Percentiles rank a stretch among this genome's conserved stretches.
Evolutionary conservation across 2,113 vertebrate genomes (phyloP).

Genomic region (Leuciscus idus): DNA sequence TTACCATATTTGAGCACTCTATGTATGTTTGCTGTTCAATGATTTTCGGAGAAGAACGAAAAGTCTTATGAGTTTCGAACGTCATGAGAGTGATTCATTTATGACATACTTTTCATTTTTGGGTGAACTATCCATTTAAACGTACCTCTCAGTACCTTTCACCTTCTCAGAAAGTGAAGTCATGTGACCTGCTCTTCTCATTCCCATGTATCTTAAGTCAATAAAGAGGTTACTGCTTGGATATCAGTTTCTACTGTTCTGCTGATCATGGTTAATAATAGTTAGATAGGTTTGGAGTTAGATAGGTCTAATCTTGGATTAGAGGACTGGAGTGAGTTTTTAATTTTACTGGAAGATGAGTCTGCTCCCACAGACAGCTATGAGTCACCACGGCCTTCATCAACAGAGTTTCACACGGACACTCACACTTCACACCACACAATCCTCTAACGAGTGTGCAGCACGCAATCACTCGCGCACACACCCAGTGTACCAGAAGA

Average conservation of each 20-base stretch:
- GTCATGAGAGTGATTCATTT: no score
- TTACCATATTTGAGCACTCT: no score
- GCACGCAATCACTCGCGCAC: not conserved
- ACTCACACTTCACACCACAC: conserved; percentile 24
- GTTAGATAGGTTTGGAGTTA: not conserved
- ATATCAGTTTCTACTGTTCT: conserved; percentile 1
- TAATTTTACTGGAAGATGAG: conserved; percentile 32
- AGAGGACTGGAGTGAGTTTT: not conserved
- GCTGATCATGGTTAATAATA: not conserved
- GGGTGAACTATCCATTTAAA: no score
- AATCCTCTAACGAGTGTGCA: conserved; percentile 22
- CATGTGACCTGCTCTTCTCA: not conserved
- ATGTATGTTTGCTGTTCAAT: no score
- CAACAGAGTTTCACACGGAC: conserved; percentile 39
- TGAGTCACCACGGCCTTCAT: conserved; percentile 6
- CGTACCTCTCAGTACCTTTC: no score
- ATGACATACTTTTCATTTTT: no score
- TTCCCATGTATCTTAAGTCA: not conserved
- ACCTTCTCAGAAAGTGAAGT: no score
- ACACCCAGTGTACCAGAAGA: not conserved
- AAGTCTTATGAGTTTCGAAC: no score
- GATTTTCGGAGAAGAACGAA: no score
- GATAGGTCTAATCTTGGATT: not conserved
- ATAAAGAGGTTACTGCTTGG: no score
- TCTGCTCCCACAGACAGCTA: conserved; percentile 13